A percentile compares a stretch with the other conserved stretches of the same genome.
Conservation (phyloP, 2,797 vertebrate species). For the Pogonophryne albipinna region DNA sequence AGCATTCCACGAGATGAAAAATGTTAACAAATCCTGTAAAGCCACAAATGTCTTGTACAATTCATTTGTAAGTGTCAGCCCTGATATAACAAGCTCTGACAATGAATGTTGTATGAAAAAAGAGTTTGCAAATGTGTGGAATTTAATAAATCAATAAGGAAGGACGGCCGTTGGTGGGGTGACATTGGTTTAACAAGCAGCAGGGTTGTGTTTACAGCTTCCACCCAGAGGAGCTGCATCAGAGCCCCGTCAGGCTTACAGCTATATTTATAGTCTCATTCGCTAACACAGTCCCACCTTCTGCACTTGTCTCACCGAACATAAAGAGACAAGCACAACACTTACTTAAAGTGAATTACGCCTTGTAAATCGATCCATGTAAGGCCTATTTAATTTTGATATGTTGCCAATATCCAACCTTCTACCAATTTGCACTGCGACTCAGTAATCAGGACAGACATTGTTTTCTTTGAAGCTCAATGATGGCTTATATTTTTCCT, state of each 20-base stretch:
- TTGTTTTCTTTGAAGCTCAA: not conserved
- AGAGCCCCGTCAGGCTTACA: constrained; percentile 11
- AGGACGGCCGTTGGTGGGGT: not conserved
- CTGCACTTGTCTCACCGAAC: constrained; percentile 38
- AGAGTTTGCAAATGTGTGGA: not conserved
- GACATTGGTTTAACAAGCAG: constrained; percentile 46
- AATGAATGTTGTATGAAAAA: constrained; percentile 6
- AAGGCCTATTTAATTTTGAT: constrained; percentile 23
- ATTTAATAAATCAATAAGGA: constrained; percentile 48
- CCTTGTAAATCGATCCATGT: constrained; percentile 30
- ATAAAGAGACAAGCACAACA: constrained; percentile 36
- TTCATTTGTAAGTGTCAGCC: constrained; percentile 32
- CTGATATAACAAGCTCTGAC: not conserved
- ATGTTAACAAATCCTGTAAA: constrained; percentile 20
- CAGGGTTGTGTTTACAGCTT: constrained; percentile 29
- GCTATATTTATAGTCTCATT: constrained; percentile 49
- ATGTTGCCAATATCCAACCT: constrained; percentile 14
- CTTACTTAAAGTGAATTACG: constrained; percentile 37
- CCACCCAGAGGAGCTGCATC: constrained; percentile 20
- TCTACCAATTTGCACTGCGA: not conserved
- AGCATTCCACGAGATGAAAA: constrained; percentile 12
- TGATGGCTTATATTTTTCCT: not conserved
- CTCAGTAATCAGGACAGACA: not conserved
- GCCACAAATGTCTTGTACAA: constrained; percentile 26
- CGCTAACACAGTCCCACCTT: constrained; percentile 20